A percentile compares a stretch with the other conserved stretches of the same genome.
phyloP scores from a whole-genome alignment of 1,140 invertebrate species.

The Anastatus disparis region DNA sequence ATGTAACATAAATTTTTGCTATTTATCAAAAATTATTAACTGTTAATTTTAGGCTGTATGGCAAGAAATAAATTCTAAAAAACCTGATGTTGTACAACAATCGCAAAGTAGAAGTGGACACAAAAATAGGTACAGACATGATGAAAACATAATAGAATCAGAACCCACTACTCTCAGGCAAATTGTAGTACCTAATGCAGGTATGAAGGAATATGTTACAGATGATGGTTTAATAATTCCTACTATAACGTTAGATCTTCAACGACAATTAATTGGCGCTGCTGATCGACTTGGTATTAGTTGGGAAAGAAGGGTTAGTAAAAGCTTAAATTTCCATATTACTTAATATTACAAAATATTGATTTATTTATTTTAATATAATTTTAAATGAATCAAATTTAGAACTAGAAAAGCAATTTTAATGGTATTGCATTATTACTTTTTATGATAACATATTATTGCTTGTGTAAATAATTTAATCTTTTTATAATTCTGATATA shows the following conservation, averaged over 20 bases:
- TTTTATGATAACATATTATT: no score
- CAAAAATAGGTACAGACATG: constrained; percentile 74
- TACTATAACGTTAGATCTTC: constrained; percentile 75
- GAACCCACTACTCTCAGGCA: constrained; percentile 75
- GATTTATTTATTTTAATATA: no score
- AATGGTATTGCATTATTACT: no score
- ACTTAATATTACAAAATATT: no score
- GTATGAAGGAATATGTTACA: constrained; percentile 79
- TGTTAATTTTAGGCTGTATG: constrained; percentile 56
- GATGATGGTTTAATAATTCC: constrained; percentile 84
- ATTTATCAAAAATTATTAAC: no score
- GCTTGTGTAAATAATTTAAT: no score
- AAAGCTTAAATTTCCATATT: no score
- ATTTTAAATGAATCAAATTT: no score
- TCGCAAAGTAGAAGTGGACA: constrained; percentile 58
- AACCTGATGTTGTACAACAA: constrained; percentile 75
- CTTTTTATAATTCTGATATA: no score
- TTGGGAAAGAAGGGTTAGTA: constrained; percentile 69
- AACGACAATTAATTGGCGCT: constrained; percentile 73
- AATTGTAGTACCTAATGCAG: constrained; percentile 76
- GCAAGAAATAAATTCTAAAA: constrained; percentile 78
- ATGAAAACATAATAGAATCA: constrained; percentile 85
- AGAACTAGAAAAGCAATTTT: no score
- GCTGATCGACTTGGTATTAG: constrained; percentile 77
- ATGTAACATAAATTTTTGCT: background rate